These are phyloP conservation scores for Labeo catla DNA, from an alignment of 2,113 vertebrate genomes.

Conservation along the genomic window DNA sequence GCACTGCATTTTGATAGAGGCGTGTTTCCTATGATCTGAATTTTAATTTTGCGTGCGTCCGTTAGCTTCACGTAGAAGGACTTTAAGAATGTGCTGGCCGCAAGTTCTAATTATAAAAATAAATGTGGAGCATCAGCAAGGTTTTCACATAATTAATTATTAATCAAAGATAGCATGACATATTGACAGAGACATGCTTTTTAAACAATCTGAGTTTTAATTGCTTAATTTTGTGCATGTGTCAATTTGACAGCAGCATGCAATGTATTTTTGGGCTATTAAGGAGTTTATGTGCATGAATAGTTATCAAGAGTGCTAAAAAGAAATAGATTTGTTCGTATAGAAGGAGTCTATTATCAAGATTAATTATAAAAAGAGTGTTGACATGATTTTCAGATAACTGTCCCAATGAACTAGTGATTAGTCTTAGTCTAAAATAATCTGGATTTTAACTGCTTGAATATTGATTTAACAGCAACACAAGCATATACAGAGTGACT, in stretches of 20 bases:
- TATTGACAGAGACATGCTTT: background rate
- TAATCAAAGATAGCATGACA: background rate
- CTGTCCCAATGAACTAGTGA: background rate
- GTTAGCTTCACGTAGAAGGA: background rate
- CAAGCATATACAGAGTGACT: background rate
- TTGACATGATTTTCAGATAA: background rate
- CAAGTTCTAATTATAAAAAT: background rate
- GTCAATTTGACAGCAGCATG: background rate
- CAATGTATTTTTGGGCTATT: background rate
- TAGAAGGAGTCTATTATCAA: background rate
- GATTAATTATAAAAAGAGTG: background rate
- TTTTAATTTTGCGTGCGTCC: background rate
- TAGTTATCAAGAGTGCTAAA: background rate
- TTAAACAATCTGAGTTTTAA: background rate
- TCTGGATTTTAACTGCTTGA: background rate
- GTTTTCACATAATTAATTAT: background rate
- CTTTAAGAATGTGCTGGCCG: background rate
- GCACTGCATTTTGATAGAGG: conserved; percentile 59
- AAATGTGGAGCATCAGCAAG: background rate
- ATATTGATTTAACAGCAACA: background rate
- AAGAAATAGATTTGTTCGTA: background rate
- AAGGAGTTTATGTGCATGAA: background rate
- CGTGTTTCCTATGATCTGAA: background rate
- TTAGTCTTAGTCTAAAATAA: conserved; percentile 26
- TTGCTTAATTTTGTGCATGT: background rate